Base-by-base conservation (phyloP, 2,113 vertebrate genomes). In the Calyptomena viridis region DNA sequence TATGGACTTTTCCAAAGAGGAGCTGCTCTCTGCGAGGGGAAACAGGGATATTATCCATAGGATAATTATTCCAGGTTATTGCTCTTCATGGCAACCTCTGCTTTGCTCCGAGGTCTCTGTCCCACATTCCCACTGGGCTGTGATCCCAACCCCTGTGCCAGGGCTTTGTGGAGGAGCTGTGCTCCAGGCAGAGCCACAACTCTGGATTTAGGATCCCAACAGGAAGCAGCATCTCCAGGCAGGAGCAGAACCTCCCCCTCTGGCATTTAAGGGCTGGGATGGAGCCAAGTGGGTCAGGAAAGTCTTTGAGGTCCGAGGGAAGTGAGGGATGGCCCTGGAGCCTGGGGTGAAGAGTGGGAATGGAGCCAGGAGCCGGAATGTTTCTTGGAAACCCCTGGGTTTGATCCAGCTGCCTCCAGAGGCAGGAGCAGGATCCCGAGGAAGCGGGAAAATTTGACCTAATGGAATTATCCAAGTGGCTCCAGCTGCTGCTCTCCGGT, bases 241-340 rank as follows among this genome's bases (percentile, higher is more conserved):
- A 6, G 59, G 81, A 94, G 44, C 46, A n/a, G 77, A 90, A 88
- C 46, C 58, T 93, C 17, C 16, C 69, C 64, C 74, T 82, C 75
- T 0, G 35, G 82, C 83, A 59, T 7, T 22, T 59, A 0, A 1
- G 69, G 74, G 89, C 86, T 95, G 96, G 90, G 86, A 62, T 21
- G 14, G 2, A 50, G 92, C 95, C 96, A 94, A 95, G 85, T 74
- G 75, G 92, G 92, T 92, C 21, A 94, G 88, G 30, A 33, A 73
- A 87, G 94, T 56, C 90, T 94, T 79, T 68, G 91, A 96, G 95
- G 91, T 67, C 56, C 11, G 8, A 4, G 59, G 74, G 68, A 76
- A 55, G 6, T 3, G 33, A 52, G 75, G 63, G 55, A 81, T 23
- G 71, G 84, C 89, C 82, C 82, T 30, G 74, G 62, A 91, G 74